Base-by-base conservation (phyloP, 2,797 vertebrate species). In the Orestias chungarensis region DNA sequence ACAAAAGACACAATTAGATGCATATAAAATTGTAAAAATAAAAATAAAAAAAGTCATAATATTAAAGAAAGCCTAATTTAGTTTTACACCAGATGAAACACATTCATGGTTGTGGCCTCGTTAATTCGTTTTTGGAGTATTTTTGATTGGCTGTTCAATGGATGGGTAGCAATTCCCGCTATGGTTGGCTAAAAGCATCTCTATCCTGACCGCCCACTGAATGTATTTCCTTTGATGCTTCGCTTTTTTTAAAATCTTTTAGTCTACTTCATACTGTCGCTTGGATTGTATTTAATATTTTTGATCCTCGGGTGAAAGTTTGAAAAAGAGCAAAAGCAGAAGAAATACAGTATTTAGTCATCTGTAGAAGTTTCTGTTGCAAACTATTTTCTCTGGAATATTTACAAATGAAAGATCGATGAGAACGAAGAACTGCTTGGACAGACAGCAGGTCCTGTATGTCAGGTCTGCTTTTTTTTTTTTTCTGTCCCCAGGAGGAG, bases 391-490 rank as follows among this genome's bases (percentile, higher is more conserved):
- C 25, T 29, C 12, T 31, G 3, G 17, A 57, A 23, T 33, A 3
- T 50, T 52, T 25, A 1, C 14, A n/a, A n/a, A n/a, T n/a, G n/a
- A n/a, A n/a, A n/a, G n/a, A n/a, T n/a, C n/a, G n/a, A n/a, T n/a
- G n/a, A n/a, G n/a, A n/a, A n/a, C n/a, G n/a, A n/a, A n/a, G n/a
- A n/a, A n/a, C n/a, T n/a, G n/a, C n/a, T n/a, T n/a, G n/a, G n/a
- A 71, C 12, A 31, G 73, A 76, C 76, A 67, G 71, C 40, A 82
- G 70, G 76, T 67, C 81, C 67, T 80, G 70, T 70, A 70, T 74
- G 80, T 68, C 73, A 73, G 82, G 81, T 81, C 50, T 29, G 4
- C 71, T 75, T 43, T 43, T 17, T 44, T 47, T 49, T 27, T 27
- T 12, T 4, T 6, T 4, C n/a, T 79, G 73, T 4, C 23, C 64